Base-by-base conservation (phyloP, 2,797 vertebrate genomes). In the Melanotaenia boesemani region DNA sequence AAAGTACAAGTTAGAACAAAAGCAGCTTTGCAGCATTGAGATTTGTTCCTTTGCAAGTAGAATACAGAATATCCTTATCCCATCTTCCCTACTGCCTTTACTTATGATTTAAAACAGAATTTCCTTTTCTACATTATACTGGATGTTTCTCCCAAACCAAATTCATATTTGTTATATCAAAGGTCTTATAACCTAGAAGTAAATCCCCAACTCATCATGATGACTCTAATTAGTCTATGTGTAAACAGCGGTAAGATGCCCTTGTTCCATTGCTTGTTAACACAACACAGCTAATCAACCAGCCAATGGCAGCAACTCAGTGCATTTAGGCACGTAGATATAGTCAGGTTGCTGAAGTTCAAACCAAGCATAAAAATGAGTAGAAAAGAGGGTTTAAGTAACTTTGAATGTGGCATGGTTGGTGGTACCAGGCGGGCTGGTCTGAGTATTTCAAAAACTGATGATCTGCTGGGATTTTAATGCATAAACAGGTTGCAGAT, bases 141-240 rank as follows among this genome's bases (percentile, higher is more conserved):
- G 20, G 54, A 61, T 50, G 20, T 48, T 44, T n/a, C 20, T 48
- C 46, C 46, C 46, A 48, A 7, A 46, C 41, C 15, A 15, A 71
- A 78, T 80, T 60, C 46, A 77, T 81, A 68, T 73, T 56, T 44
- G 62, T 60, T 62, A 81, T 64, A 67, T 70, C 44, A 26, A 24
- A 37, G 28, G 10, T 39, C 55, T 76, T 54, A 39, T 52, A 65
- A 66, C 22, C 57, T 48, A 39, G 34, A 55, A 32, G 58, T 71
- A 60, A 86, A 77, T 79, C 74, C 67, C 59, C 65, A 0, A 16
- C 62, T 81, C 37, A 59, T 68, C 74, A 79, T 61, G 73, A 78
- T 74, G 75, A 63, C 52, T 64, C 64, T 71, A 63, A 79, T 55
- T 80, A 71, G 58, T 74, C 30, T 28, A 62, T 68, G 54, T 64